Evolutionary conservation across 2,113 vertebrate species (phyloP).

Genomic region (Amblyopsis rosae): DNA sequence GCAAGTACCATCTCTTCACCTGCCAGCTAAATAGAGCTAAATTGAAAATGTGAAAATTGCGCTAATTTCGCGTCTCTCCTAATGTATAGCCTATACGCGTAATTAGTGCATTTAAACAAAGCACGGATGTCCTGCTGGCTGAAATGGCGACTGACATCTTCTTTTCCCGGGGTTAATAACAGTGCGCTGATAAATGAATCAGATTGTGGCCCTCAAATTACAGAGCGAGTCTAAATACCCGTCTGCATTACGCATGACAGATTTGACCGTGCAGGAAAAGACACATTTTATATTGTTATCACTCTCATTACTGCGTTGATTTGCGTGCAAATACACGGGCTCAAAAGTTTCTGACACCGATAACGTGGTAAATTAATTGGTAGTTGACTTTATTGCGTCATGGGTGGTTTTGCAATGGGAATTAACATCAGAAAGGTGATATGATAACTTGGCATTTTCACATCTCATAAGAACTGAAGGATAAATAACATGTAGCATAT

Average conservation of each 20-base stretch:
- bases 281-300: conserved; percentile 80
- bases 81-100: conserved; percentile 72
- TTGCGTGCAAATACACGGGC: conserved; percentile 70
- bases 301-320: conserved; percentile 77
- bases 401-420: conserved; percentile 1
- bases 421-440: neutral
- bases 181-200: conserved; percentile 84
- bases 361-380: conserved; percentile 46
- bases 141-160: conserved; percentile 83
- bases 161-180: conserved; percentile 85
- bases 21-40: conserved; percentile 63
- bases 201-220: conserved; percentile 84
- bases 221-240: conserved; percentile 82
- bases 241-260: conserved; percentile 79
- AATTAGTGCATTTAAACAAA: conserved; percentile 86
- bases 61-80: conserved; percentile 46
- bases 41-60: conserved; percentile 77
- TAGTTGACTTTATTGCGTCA: conserved; percentile 3
- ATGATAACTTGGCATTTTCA: neutral
- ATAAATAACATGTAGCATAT: neutral
- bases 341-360: conserved; percentile 69
- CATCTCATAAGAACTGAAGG: neutral
- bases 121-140: conserved; percentile 82
- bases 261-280: conserved; percentile 70
- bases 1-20: conserved; percentile 61